Conservation (phyloP, 1,140 invertebrate genomes). For the Protaetia brevitarsis region DNA sequence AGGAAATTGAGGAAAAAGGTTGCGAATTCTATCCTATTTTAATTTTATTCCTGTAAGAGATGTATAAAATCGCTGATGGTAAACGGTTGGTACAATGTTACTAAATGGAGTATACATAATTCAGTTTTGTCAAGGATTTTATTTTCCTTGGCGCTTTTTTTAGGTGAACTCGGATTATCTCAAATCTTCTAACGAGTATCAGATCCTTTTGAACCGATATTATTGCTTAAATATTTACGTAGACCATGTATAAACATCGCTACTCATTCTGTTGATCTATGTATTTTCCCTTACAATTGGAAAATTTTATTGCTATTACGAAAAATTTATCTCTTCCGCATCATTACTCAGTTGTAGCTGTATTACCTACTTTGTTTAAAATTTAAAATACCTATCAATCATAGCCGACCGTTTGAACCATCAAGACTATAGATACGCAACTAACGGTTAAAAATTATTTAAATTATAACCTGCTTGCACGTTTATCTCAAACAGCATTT, state of each 20-base stretch:
- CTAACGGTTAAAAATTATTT: not conserved
- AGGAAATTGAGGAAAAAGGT: too few relatives aligned
- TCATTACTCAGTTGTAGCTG: not conserved
- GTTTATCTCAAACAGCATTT: too few relatives aligned
- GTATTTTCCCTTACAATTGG: conserved; percentile 9
- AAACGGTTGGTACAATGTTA: not conserved
- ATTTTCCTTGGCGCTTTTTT: not conserved
- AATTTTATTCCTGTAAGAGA: not conserved
- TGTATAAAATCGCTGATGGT: not conserved
- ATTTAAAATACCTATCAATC: conserved; percentile 13
- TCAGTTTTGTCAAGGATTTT: conserved; percentile 8
- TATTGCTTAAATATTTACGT: conserved; percentile 15
- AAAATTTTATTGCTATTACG: conserved; percentile 11
- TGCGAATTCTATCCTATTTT: not conserved
- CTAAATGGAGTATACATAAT: not conserved
- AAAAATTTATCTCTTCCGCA: conserved; percentile 17
- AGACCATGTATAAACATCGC: not conserved
- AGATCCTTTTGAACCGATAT: not conserved
- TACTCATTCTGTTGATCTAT: not conserved
- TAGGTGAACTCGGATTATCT: not conserved
- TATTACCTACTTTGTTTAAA: not conserved
- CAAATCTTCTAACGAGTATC: not conserved
- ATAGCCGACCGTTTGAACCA: not conserved
- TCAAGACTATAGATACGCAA: conserved; percentile 1
- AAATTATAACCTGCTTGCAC: not conserved